Percentiles rank a stretch among this genome's conserved stretches.
These are phyloP conservation scores for Enoplosus armatus DNA, from an alignment of 2,797 vertebrate species.

Conservation along the genomic window DNA sequence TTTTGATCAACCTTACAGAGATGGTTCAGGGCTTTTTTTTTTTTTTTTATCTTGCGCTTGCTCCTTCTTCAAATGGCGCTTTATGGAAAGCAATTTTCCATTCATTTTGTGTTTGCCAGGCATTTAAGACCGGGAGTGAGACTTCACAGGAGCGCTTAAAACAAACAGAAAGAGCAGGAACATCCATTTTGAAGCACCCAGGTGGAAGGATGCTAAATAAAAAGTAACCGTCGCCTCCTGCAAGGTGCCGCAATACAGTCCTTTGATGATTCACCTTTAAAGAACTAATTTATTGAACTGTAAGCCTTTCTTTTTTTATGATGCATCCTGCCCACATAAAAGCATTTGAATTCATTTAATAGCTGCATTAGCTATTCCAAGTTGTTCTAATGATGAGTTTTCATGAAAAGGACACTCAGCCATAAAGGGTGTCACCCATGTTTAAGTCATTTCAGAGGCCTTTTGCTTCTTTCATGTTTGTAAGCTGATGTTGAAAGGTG, in stretches of 20 bases:
- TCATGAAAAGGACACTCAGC: not conserved
- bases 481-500: not conserved
- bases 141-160: conserved; percentile 49
- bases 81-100: conserved; percentile 65
- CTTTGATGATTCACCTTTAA: conserved; percentile 43
- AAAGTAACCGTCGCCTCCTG: conserved; percentile 32
- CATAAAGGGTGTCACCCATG: not conserved
- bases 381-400: not conserved
- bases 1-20: conserved; percentile 80
- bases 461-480: not conserved
- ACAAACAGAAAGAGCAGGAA: conserved; percentile 40
- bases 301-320: conserved; percentile 18
- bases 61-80: conserved; percentile 55
- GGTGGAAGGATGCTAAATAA: conserved; percentile 33
- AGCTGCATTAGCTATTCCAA: not conserved
- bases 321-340: not conserved
- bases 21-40: conserved; percentile 52
- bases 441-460: not conserved
- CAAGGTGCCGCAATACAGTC: not conserved
- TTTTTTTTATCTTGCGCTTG: conserved; percentile 30
- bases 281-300: not conserved
- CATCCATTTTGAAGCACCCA: conserved; percentile 39
- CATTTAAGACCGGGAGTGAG: conserved; percentile 20
- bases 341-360: conserved; percentile 14
- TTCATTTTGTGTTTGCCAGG: conserved; percentile 50